These are phyloP conservation scores for Pseudomyrmex pallidus DNA, from an alignment of 1,140 invertebrate genomes.

Conservation along the genomic window DNA sequence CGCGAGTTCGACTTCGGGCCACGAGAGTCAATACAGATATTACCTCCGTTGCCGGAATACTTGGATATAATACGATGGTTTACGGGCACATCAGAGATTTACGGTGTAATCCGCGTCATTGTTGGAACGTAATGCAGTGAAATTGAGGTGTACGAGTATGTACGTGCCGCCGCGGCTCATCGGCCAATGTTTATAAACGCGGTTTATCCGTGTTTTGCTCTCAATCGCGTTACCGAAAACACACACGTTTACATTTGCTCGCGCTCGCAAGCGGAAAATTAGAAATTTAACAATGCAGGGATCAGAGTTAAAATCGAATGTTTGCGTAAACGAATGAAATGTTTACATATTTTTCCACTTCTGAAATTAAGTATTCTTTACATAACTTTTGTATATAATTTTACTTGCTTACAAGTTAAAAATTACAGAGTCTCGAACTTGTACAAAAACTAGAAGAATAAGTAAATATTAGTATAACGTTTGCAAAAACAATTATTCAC, in stretches of 20 bases:
- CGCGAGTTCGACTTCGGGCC: constrained; percentile 56
- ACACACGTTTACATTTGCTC: background rate
- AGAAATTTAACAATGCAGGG: too few relatives aligned
- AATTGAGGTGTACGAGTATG: constrained; percentile 27
- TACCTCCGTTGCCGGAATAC: constrained; percentile 59
- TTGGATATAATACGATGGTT: constrained; percentile 48
- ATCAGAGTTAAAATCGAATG: too few relatives aligned
- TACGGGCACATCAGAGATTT: constrained; percentile 43
- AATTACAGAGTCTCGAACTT: too few relatives aligned
- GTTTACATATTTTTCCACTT: too few relatives aligned
- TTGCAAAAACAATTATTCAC: background rate
- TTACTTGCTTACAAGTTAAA: too few relatives aligned
- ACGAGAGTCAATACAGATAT: constrained; percentile 59
- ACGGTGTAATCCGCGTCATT: constrained; percentile 46
- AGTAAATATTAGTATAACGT: background rate
- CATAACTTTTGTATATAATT: too few relatives aligned
- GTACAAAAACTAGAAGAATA: too few relatives aligned
- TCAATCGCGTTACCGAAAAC: background rate
- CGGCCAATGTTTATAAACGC: background rate
- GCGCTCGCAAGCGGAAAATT: background rate
- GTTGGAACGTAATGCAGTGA: constrained; percentile 48
- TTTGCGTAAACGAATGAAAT: too few relatives aligned
- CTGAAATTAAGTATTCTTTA: too few relatives aligned
- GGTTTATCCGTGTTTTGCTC: background rate
- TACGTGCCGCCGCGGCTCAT: background rate